Base-by-base conservation (phyloP, 1,140 invertebrate genomes). In the Caenorhabditis inopinata region DNA sequence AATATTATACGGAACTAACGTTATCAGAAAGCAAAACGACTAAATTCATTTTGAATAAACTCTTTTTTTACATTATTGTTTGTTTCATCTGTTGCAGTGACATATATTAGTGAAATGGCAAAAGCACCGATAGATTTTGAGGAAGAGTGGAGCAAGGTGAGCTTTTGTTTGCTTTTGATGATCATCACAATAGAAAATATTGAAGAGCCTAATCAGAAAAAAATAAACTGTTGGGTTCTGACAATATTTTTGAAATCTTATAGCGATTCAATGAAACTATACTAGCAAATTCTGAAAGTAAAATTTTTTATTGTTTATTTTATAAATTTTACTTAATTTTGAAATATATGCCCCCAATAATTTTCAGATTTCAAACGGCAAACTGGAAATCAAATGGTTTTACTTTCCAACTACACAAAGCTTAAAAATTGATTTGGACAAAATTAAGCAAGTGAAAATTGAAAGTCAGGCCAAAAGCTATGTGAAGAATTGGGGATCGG, bases 281-380 rank as follows among this genome's bases (percentile, higher is more conserved):
- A n/a, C n/a, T n/a, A 14, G 14, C 38, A 42, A 42, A 42, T 42
- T 42, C 6, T 42, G 38, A 42, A 42, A 42, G 5, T 42, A 42
- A 42, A 42, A 42, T 7, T 42, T 7, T 42, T 14, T 7, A 42
- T 42, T 42, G 38, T 7, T 42, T 42, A 7, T 42, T 14, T 7
- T 42, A 42, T 42, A n/a, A n/a, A n/a, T n/a, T n/a, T n/a, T n/a
- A n/a, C 14, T 42, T 14, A 42, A 42, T 42, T 7, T 42, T 42
- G 14, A 42, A 42, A 42, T 7, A 42, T 7, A 42, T 7, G 14
- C 6, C 14, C 14, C 14, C 14, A 5, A 42, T 42, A 51, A 29
- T 21, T 42, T 68, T 18, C 58, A 68, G 58, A 68, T 68, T 38
- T 68, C 58, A 18, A 68, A 68, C 38, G 58, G 58, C 35, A 68